Conservation (phyloP, 2,113 vertebrate species). For the Anoplopoma fimbria region DNA sequence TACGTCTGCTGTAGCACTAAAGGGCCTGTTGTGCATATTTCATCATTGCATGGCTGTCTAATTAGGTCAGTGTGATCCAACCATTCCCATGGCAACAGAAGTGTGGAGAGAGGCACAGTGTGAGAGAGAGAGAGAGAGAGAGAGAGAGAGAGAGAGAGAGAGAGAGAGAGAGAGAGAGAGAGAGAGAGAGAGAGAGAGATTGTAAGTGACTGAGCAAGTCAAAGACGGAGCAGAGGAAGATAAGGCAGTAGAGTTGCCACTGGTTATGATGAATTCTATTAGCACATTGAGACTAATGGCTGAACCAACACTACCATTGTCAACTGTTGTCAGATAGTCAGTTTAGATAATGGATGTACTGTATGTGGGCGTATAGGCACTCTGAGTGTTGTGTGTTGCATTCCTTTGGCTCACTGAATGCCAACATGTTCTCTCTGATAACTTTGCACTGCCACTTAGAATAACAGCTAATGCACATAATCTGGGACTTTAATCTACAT, state of each 20-base stretch:
- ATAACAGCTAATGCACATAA: not conserved
- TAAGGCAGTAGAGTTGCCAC: constrained; percentile 38
- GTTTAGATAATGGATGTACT: constrained; percentile 35
- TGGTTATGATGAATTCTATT: constrained; percentile 63
- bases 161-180: constrained; percentile 7
- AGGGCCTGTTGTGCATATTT: constrained; percentile 77
- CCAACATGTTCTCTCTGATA: not conserved
- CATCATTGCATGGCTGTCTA: constrained; percentile 76
- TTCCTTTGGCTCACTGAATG: constrained; percentile 4
- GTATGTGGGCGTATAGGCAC: constrained; percentile 10
- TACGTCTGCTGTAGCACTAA: constrained; percentile 33
- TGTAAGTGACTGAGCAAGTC: constrained; percentile 55
- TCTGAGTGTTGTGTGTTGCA: not conserved
- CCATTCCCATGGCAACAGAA: constrained; percentile 79
- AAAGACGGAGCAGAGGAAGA: constrained; percentile 16
- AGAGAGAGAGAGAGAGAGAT: constrained; percentile 28
- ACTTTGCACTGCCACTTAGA: not conserved
- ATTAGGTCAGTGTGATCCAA: constrained; percentile 80
- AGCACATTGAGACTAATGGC: constrained; percentile 34
- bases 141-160: constrained; percentile 23
- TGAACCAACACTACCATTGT: constrained; percentile 22
- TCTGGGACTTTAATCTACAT: not conserved
- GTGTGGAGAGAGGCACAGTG: constrained; percentile 36
- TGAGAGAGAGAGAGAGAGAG: constrained; percentile 7
- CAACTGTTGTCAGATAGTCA: constrained; percentile 38